Percentiles rank a stretch among this genome's conserved stretches.
Conservation (phyloP, 2,113 vertebrate genomes). For the Nipponia nippon region DNA sequence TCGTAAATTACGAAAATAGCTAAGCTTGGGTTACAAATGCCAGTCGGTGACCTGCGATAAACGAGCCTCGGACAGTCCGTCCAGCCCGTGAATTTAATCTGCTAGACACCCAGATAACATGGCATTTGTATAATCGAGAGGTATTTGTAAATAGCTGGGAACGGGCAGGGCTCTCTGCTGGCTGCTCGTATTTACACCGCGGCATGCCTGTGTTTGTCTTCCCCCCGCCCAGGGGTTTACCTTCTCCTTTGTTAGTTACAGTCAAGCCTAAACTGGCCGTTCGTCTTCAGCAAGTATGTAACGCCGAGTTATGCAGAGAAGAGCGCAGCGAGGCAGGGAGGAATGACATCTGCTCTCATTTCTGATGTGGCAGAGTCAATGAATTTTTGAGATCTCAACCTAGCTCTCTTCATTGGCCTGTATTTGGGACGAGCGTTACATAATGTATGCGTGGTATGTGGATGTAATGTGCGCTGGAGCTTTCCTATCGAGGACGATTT, state of each 20-base stretch:
- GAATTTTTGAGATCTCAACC: not conserved
- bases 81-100: not conserved
- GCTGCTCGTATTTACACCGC: not conserved
- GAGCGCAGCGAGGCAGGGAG: not conserved
- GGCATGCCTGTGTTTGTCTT: not conserved
- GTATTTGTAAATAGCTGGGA: not conserved
- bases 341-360: not conserved
- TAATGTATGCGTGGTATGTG: not conserved
- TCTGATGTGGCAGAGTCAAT: not conserved
- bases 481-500: not conserved
- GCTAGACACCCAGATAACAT: not conserved
- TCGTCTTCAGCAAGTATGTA: not conserved
- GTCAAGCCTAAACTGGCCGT: not conserved
- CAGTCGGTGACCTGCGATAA: not conserved
- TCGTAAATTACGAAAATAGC: not conserved
- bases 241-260: slow-evolving; percentile 46
- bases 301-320: not conserved
- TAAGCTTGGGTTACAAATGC: not conserved
- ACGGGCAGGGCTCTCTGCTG: not conserved
- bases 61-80: not conserved
- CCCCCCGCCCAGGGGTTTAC: not conserved
- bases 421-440: not conserved
- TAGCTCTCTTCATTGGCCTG: not conserved
- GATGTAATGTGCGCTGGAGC: not conserved
- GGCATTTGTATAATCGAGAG: not conserved